Percentiles rank a stretch among this genome's conserved stretches.
phyloP scores from a whole-genome alignment of 2,888 invertebrate genomes.

The Orthosia gracilis region DNA sequence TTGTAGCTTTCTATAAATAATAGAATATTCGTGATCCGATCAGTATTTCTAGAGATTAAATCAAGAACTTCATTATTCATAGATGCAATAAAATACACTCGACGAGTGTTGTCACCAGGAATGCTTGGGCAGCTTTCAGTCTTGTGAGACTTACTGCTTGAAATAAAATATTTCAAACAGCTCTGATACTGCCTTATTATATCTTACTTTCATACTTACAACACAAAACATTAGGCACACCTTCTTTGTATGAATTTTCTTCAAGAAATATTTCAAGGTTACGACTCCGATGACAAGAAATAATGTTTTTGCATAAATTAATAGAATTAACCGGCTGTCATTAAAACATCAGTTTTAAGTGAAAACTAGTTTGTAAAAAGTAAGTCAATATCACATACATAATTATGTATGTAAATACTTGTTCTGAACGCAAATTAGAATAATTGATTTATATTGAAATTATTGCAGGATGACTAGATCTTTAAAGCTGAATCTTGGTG shows the following conservation, averaged over 20 bases:
- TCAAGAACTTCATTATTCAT: too few relatives aligned
- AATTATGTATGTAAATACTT: conserved; percentile 11
- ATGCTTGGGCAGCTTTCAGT: neutral
- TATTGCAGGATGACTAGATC: neutral
- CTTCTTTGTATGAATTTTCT: neutral
- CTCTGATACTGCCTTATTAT: too few relatives aligned
- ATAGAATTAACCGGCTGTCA: neutral
- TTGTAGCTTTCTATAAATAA: too few relatives aligned
- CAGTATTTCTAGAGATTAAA: too few relatives aligned
- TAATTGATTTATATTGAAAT: conserved; percentile 12
- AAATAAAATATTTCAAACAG: neutral
- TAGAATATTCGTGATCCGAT: too few relatives aligned
- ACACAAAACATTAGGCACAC: neutral
- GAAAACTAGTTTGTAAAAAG: conserved; percentile 42
- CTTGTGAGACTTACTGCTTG: neutral
- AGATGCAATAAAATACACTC: neutral
- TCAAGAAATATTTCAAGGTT: conserved; percentile 22
- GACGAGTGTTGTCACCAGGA: neutral
- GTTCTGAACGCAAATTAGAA: conserved; percentile 11
- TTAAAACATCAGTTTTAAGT: conserved; percentile 33
- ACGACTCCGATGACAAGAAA: conserved; percentile 6
- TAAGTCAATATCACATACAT: conserved; percentile 42
- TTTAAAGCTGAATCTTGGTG: neutral
- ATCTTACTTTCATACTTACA: too few relatives aligned
- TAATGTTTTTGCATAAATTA: conserved; percentile 29